phyloP scores from a whole-genome alignment of 2,113 vertebrate genomes.

The Cyprinodon variegatus region DNA sequence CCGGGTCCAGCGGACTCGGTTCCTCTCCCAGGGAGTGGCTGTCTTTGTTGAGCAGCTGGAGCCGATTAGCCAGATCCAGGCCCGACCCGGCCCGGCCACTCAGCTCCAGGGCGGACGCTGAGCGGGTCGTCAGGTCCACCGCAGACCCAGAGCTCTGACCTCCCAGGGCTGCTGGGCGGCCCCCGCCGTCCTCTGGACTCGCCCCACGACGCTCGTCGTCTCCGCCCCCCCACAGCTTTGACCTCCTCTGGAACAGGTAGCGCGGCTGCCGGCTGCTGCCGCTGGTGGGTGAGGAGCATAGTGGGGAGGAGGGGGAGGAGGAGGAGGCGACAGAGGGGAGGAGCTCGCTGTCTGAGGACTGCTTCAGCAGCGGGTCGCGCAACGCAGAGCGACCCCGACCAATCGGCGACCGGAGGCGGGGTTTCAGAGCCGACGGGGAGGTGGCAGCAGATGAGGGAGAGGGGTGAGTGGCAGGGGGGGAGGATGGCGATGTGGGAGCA shows the following conservation, averaged over 20 bases:
- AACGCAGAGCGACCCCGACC: slow-evolving; percentile 88
- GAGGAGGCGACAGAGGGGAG: slow-evolving; percentile 90
- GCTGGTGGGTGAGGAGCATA: slow-evolving; percentile 83
- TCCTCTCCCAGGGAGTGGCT: slow-evolving; percentile 95
- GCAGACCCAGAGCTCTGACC: slow-evolving; percentile 82
- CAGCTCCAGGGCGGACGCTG: slow-evolving; percentile 70
- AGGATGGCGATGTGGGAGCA: slow-evolving; percentile 79
- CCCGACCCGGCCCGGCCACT: slow-evolving; percentile 87
- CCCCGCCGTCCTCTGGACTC: slow-evolving; percentile 64
- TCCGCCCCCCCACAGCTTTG: slow-evolving; percentile 98
- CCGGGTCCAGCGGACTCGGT: slow-evolving; percentile 89
- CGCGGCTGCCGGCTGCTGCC: slow-evolving; percentile 88
- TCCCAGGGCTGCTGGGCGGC: slow-evolving; percentile 87
- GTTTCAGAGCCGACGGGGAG: slow-evolving; percentile 91
- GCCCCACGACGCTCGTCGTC: slow-evolving; percentile 75
- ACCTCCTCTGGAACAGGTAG: slow-evolving; percentile 99
- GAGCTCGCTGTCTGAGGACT: slow-evolving; percentile 98
- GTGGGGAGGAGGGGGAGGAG: slow-evolving; percentile 82
- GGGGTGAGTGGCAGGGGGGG: slow-evolving; percentile 84
- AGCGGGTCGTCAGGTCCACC: slow-evolving; percentile 78
- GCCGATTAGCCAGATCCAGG: slow-evolving; percentile 88
- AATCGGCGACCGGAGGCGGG: slow-evolving; percentile 94
- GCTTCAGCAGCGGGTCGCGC: slow-evolving; percentile 98
- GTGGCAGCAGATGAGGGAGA: slow-evolving; percentile 85
- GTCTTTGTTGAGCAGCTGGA: slow-evolving; percentile 97